phyloP scores from a whole-genome alignment of 2,797 vertebrate genomes.

The Cynodonichthys magdalenae region DNA sequence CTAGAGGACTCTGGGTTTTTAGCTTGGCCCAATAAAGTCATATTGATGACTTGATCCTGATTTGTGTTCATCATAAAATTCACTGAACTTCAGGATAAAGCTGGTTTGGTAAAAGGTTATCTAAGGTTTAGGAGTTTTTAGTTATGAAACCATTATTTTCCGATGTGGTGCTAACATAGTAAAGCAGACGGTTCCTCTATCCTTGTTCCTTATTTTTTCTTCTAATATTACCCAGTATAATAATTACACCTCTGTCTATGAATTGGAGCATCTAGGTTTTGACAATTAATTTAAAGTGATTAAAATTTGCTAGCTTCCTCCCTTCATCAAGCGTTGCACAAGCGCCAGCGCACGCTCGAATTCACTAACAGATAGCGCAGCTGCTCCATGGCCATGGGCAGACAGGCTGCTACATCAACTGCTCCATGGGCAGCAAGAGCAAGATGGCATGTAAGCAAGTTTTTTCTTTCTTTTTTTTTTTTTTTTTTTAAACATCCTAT shows the following conservation, averaged over 20 bases:
- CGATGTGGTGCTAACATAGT: neutral
- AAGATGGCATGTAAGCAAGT: conserved; percentile 75
- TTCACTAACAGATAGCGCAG: conserved; percentile 78
- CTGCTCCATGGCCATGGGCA: conserved; percentile 80
- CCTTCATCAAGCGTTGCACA: conserved; percentile 68
- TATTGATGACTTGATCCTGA: conserved; percentile 20
- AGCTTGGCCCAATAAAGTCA: conserved; percentile 16
- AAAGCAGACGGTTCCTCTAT: conserved; percentile 16
- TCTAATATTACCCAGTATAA: conserved; percentile 62
- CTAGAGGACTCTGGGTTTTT: conserved; percentile 27
- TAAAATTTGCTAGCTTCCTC: conserved; percentile 70
- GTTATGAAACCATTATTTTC: neutral
- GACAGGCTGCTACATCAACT: conserved; percentile 78
- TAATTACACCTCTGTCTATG: conserved; percentile 65
- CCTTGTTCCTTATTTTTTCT: conserved; percentile 33
- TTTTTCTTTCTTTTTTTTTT: conserved; percentile 9
- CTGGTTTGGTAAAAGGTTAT: neutral
- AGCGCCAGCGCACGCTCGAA: conserved; percentile 70
- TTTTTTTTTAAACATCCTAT: conserved; percentile 36
- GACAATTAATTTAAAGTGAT: conserved; percentile 76
- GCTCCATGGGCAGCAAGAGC: conserved; percentile 71
- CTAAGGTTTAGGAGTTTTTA: neutral
- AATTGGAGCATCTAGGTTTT: conserved; percentile 67
- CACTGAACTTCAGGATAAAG: no score
- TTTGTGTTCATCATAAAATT: no score